Base-by-base conservation (phyloP, 2,888 invertebrate species). In the Tetragonisca angustula region DNA sequence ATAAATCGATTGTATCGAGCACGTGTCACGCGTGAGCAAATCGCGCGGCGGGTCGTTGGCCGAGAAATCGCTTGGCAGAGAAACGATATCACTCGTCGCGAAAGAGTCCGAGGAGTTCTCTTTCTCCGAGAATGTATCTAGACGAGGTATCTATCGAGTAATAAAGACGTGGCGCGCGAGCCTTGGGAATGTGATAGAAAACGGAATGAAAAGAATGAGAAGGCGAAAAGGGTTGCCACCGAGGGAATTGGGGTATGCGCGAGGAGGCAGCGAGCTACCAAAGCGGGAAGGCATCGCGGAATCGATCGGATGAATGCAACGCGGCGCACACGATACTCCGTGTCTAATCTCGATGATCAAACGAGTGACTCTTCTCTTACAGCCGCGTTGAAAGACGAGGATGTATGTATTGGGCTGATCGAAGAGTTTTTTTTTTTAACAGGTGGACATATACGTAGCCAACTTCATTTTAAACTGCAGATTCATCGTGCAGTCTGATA, bases 271-370 rank as follows among this genome's bases (percentile, higher is more conserved):
- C 36, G 43, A 43, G 43, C 43, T 43, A 43, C 9, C 43, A 43
- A 61, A 68, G 68, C 32, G 69, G 69, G 32, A 76, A 76, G 49
- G 21, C 43, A 75, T 54, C 50, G 43, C 9, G 52, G 68, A 19
- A 79, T 76, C 76, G 79, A 79, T 79, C 21, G 79, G 19, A 43
- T 24, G 15, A 43, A 43, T n/a, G 5, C 54, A n/a, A n/a, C 32
- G 56, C 19, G 19, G 17, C 11, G 6, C 32, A 6, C 43, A n/a
- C 17, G 50, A 49, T 11, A 21, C 62, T n/a, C 64, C 49, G 5
- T 4, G n/a, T 59, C 56, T 15, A 59, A 73, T 67, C 43, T 78
- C 73, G 49, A 50, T 65, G 56, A 79, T 74, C 24, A 24, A 64
- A 56, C 24, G 36, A 62, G 69, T 49, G 79, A 43, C 27, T 32